These are phyloP conservation scores for Bubo scandiacus DNA, from an alignment of 2,113 vertebrate genomes.

Conservation along the genomic window DNA sequence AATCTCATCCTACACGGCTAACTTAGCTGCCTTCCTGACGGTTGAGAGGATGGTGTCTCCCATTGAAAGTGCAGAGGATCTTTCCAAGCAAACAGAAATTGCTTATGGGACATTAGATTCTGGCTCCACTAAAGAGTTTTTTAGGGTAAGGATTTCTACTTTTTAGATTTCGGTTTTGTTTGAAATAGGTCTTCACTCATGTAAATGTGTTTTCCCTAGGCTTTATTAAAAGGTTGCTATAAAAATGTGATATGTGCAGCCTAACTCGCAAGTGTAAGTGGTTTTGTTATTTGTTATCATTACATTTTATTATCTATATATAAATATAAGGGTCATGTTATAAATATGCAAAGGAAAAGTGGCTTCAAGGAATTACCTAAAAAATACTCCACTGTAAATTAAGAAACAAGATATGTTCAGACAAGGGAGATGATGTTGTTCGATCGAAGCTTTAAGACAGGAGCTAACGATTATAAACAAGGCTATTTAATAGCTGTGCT, in stretches of 20 bases:
- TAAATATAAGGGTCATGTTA: not conserved
- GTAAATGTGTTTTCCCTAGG: not conserved
- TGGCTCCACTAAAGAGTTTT: slow-evolving; percentile 99
- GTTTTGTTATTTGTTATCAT: not conserved
- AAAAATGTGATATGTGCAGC: not conserved
- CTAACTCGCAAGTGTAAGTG: not conserved
- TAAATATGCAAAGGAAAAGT: not conserved
- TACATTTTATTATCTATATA: not conserved
- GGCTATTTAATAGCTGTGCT: not conserved
- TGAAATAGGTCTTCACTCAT: not conserved
- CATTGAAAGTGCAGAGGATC: slow-evolving; percentile 97
- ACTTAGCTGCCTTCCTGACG: slow-evolving; percentile 99
- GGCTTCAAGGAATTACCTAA: not conserved
- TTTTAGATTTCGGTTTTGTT: slow-evolving; percentile 1
- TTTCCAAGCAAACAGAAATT: slow-evolving; percentile 98
- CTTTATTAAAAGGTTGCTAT: not conserved
- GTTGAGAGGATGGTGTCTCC: slow-evolving; percentile 99
- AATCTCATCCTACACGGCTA: slow-evolving; percentile 99
- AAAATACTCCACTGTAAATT: not conserved
- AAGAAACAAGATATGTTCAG: not conserved
- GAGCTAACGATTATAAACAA: not conserved
- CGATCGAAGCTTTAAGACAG: not conserved
- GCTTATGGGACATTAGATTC: slow-evolving; percentile 98
- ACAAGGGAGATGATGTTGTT: not conserved
- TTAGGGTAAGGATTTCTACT: slow-evolving; percentile 86